These are phyloP conservation scores for Polymixis lichenea DNA, from an alignment of 2,888 invertebrate species.

Conservation along the genomic window DNA sequence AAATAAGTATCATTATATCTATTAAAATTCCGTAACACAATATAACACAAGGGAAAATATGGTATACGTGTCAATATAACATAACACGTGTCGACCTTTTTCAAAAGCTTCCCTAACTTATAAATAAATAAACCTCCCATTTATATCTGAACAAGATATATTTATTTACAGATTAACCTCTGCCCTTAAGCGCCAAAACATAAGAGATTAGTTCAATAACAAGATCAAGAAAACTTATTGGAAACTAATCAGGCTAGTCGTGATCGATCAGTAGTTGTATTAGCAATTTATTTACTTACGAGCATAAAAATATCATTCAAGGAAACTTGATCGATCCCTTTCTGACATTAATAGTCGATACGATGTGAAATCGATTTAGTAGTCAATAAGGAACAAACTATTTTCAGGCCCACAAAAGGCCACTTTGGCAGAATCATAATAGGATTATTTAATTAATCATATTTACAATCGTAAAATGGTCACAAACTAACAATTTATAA, in stretches of 20 bases:
- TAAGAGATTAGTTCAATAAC: conserved; percentile 19
- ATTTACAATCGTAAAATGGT: too few species aligned
- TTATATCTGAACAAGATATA: conserved; percentile 26
- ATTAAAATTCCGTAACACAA: conserved; percentile 10
- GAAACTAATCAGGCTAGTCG: conserved; percentile 30
- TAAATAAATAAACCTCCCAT: conserved; percentile 28
- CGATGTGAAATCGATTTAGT: too few species aligned
- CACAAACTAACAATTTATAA: too few species aligned
- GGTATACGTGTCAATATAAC: too few species aligned
- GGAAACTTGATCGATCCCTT: conserved; percentile 44
- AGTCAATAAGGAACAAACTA: too few species aligned
- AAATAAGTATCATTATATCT: conserved; percentile 7
- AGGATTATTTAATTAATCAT: too few species aligned
- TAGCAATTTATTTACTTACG: conserved; percentile 14
- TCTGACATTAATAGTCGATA: background rate
- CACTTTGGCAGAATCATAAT: too few species aligned
- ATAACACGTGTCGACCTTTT: conserved; percentile 36
- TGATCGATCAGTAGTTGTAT: conserved; percentile 45
- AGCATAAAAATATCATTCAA: conserved; percentile 9
- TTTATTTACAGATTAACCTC: conserved; percentile 37
- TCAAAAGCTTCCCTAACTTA: conserved; percentile 31
- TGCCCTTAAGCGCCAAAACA: conserved; percentile 2
- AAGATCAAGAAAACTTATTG: conserved; percentile 32
- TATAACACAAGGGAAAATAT: conserved; percentile 13
- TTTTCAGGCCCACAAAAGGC: too few species aligned